Base-by-base conservation (phyloP, 2,888 invertebrate genomes). In the Pollenia angustigena region DNA sequence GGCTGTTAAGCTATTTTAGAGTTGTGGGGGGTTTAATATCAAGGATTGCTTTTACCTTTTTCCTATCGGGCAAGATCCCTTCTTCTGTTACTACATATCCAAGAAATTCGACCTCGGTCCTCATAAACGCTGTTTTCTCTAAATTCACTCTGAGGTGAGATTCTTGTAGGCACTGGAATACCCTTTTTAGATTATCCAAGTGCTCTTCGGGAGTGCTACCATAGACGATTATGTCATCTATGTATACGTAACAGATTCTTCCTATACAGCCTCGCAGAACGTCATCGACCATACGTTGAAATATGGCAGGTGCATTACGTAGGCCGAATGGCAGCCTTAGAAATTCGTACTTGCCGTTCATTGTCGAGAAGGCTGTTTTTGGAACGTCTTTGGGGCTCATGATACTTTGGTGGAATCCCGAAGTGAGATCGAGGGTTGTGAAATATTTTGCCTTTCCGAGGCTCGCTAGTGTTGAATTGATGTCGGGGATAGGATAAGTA, bases 351-450 rank as follows among this genome's bases (percentile, higher is more conserved):
- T 50, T 50, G 14, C 14, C 50, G 50, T 50, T 50, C 50, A 50
- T 50, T 14, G n/a, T 50, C n/a, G 50, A 50, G 14, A 50, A 50
- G 14, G 50, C 50, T 14, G 50, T 50, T 7, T 50, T 50, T n/a
- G 50, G n/a, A 14, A 50, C 32, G 32, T 32, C 32, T 52, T n/a
- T 52, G 40, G 60, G 66, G 56, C 82, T 88, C 88, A 88, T 88
- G 7, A 48, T 60, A 16, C 89, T 89, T 48, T 90, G 89, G 32
- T 90, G 87, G 50, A 90, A 90, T 10, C 88, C 88, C 1, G 88
- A 88, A 2, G 86, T 89, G 2, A 23, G 23, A 2, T 23, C 23
- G 23, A 23, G 23, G 23, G 87, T 89, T 0, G 89, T 88, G 48
- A 88, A 89, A 60, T 54, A 88, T 44, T 89, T 88, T 8, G 87